Percentiles rank a stretch among this genome's conserved stretches.
phyloP scores from a whole-genome alignment of 2,888 invertebrate species.

The Trichacis sp. region DNA sequence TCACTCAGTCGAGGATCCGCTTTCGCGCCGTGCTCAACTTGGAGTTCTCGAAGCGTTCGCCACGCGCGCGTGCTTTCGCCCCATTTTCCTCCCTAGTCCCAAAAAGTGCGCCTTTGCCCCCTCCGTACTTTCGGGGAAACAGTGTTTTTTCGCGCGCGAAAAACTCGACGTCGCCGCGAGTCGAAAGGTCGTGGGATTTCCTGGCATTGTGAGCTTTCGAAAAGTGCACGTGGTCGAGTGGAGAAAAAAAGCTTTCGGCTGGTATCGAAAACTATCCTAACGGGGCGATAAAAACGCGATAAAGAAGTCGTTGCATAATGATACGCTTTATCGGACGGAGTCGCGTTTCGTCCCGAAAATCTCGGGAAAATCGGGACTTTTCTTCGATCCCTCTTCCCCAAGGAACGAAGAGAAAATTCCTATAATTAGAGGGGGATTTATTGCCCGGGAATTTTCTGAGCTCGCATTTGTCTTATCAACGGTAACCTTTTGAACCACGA shows the following conservation, averaged over 20 bases:
- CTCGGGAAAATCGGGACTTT: neutral
- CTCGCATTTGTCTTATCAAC: constrained; percentile 37
- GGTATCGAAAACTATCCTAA: no score
- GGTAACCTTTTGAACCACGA: constrained; percentile 44
- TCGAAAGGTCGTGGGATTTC: constrained; percentile 63
- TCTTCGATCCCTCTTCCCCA: neutral
- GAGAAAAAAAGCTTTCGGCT: neutral
- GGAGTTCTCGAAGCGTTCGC: constrained; percentile 14
- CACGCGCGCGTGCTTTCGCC: constrained; percentile 25
- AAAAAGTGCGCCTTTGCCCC: neutral
- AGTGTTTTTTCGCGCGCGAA: neutral
- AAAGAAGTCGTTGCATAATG: neutral
- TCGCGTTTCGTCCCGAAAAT: neutral
- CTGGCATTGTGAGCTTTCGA: constrained; percentile 56
- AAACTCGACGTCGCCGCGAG: constrained; percentile 35
- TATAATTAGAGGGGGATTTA: constrained; percentile 46
- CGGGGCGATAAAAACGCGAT: neutral
- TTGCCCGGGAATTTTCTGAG: constrained; percentile 50
- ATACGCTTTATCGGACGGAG: neutral
- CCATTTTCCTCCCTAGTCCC: constrained; percentile 7
- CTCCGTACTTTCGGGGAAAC: neutral
- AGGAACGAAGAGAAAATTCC: neutral
- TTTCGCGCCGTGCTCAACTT: constrained; percentile 65
- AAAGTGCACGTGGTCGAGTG: neutral
- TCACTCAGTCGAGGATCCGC: constrained; percentile 72